Evolutionary conservation across 2,888 invertebrate species (phyloP).

Genomic region (Coenonympha arcania): DNA sequence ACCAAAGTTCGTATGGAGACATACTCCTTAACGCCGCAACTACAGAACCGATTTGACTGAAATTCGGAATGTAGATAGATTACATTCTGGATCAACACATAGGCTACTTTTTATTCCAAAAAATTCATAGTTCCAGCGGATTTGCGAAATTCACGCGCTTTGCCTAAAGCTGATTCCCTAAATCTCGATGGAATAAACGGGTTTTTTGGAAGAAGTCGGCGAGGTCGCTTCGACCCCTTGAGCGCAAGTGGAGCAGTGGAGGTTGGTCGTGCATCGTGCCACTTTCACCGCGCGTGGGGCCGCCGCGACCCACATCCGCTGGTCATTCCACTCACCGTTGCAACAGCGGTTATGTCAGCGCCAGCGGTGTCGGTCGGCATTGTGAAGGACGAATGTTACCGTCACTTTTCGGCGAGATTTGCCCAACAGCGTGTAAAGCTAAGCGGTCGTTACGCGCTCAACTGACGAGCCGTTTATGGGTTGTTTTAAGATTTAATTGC

Average conservation of each 20-base stretch:
- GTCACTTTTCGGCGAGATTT: neutral
- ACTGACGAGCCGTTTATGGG: neutral
- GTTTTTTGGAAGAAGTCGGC: too few relatives aligned
- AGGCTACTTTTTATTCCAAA: too few relatives aligned
- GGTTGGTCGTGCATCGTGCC: slow-evolving; percentile 34
- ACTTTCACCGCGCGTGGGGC: slow-evolving; percentile 53
- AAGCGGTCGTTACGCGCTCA: neutral
- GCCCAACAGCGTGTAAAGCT: neutral
- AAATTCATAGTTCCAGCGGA: too few relatives aligned
- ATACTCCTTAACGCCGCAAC: too few relatives aligned
- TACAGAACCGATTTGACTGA: too few relatives aligned
- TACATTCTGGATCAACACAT: too few relatives aligned
- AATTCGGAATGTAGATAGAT: too few relatives aligned
- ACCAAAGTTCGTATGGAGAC: too few relatives aligned
- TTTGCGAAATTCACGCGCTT: too few relatives aligned
- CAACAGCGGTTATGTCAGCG: slow-evolving; percentile 62
- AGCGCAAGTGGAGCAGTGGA: neutral
- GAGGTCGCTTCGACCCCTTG: too few relatives aligned
- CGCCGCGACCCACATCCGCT: neutral
- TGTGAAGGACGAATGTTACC: slow-evolving; percentile 52
- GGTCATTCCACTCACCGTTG: slow-evolving; percentile 46
- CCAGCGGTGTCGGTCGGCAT: slow-evolving; percentile 40
- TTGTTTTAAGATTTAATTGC: neutral
- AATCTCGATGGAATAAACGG: too few relatives aligned
- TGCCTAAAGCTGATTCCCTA: too few relatives aligned